These are phyloP conservation scores for Neogale vison DNA, from an alignment of 2,113 vertebrate species.

Conservation along the genomic window DNA sequence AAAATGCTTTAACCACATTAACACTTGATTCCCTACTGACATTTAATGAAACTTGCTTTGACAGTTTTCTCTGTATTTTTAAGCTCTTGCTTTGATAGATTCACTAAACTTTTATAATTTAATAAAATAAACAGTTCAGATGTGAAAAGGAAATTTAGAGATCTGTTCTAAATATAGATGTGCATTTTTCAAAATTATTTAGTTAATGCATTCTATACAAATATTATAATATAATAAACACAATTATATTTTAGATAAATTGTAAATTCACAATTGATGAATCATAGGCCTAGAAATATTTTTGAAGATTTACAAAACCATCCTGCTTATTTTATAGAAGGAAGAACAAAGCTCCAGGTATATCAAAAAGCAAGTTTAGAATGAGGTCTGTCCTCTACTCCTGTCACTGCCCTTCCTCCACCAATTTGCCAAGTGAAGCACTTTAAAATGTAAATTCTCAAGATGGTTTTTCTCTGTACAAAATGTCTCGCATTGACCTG, in stretches of 20 bases:
- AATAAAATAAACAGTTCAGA: background rate
- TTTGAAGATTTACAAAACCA: background rate
- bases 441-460: background rate
- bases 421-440: background rate
- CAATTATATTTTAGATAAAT: background rate
- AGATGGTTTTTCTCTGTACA: background rate
- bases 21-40: background rate
- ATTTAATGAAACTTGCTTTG: conserved; percentile 15
- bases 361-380: background rate
- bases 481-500: background rate
- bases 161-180: background rate
- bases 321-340: background rate
- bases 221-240: background rate
- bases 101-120: background rate
- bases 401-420: fast-evolving
- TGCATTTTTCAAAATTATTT: background rate
- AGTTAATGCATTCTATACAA: background rate
- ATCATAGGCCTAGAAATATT: background rate
- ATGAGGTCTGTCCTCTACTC: background rate
- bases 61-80: background rate
- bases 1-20: conserved; percentile 47
- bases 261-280: background rate
- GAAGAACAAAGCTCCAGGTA: background rate
- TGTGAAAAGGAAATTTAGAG: background rate
- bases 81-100: background rate